A percentile compares a stretch with the other conserved stretches of the same genome.
Conservation (phyloP, 2,888 invertebrate species). For the Uropetala carovei region DNA sequence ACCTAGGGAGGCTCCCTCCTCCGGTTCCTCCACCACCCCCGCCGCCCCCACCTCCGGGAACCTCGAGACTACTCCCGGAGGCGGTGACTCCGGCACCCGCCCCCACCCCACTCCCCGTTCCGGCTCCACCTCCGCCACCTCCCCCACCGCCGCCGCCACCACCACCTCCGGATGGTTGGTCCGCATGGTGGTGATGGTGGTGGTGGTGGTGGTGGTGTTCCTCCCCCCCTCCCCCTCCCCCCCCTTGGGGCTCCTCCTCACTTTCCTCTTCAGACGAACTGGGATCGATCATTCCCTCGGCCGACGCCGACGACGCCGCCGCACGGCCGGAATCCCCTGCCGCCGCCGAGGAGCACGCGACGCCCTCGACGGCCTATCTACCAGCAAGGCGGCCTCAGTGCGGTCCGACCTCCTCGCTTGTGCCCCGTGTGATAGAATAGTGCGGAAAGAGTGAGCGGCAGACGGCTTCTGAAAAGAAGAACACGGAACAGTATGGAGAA, state of each 20-base stretch:
- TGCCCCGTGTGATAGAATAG: too few species aligned
- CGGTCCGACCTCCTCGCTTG: not conserved
- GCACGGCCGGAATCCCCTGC: not conserved
- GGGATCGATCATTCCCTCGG: conserved; percentile 89
- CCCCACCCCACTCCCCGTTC: conserved; percentile 69
- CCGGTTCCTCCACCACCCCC: conserved; percentile 14
- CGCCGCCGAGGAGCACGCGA: not conserved
- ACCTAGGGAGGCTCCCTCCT: conserved; percentile 64
- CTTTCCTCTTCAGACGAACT: conserved; percentile 97
- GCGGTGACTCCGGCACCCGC: conserved; percentile 74
- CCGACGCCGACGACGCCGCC: not conserved
- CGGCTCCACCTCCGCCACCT: conserved; percentile 65
- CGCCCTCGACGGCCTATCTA: not conserved
- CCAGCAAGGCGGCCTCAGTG: not conserved
- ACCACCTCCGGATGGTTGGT: conserved; percentile 69
- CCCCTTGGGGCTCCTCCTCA: conserved; percentile 89
- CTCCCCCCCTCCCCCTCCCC: conserved; percentile 72
- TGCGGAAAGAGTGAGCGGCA: not conserved
- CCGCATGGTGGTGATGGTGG: conserved; percentile 72
- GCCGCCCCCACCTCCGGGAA: conserved; percentile 35
- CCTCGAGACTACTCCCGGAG: conserved; percentile 42
- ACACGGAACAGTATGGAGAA: not conserved
- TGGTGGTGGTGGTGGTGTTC: conserved; percentile 70
- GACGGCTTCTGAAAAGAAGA: not conserved
- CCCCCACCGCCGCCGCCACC: conserved; percentile 68